Conservation (phyloP, 2,113 vertebrate genomes). For the Aptenodytes forsteri region DNA sequence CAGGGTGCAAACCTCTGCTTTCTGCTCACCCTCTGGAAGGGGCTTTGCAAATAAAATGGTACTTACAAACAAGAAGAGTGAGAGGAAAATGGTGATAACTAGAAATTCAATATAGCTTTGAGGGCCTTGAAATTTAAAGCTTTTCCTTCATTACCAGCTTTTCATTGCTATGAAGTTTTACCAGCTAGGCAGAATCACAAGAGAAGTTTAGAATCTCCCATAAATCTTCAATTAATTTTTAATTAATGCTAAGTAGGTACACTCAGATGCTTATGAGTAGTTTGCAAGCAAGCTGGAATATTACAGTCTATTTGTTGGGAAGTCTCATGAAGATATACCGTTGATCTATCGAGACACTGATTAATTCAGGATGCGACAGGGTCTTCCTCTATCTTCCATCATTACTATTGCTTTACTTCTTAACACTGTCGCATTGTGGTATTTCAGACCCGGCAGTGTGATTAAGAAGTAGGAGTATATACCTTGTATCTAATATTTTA, state of each 20-base stretch:
- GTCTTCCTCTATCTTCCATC: not conserved
- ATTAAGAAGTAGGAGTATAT: not conserved
- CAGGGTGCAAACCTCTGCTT: not conserved
- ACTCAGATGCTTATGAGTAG: not conserved
- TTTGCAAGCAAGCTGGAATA: not conserved
- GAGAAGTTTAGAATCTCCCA: not conserved
- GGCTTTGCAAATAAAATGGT: not conserved
- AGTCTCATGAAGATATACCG: not conserved
- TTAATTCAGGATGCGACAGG: not conserved
- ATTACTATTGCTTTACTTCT: not conserved
- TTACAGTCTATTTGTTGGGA: not conserved
- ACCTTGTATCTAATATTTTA: not conserved
- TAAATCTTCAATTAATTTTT: not conserved
- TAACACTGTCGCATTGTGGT: not conserved
- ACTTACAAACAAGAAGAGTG: not conserved
- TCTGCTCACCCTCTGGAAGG: not conserved
- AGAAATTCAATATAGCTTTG: not conserved
- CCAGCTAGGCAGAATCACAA: not conserved
- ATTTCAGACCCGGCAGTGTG: not conserved
- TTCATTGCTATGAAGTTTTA: not conserved
- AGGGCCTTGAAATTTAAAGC: not conserved
- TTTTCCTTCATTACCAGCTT: not conserved
- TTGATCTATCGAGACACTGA: not conserved
- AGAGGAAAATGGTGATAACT: not conserved
- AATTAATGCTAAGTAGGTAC: not conserved